Percentiles rank a stretch among this genome's conserved stretches.
phyloP scores from a whole-genome alignment of 2,113 vertebrate species.

The Ammodytes marinus region DNA sequence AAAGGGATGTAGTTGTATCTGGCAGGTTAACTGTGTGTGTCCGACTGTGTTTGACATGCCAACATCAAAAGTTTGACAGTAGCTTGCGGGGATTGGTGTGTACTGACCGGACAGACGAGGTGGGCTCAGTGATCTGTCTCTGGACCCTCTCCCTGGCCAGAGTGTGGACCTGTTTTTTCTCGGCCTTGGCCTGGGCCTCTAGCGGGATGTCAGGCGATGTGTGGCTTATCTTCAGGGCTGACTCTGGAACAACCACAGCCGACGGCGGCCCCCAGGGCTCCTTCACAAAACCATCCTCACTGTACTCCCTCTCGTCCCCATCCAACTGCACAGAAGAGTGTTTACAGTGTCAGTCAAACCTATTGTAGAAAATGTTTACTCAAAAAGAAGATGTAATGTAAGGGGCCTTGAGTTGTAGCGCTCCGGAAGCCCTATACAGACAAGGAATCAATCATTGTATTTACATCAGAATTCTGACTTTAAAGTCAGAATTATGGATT shows the following conservation, averaged over 20 bases:
- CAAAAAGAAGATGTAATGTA: too few relatives aligned
- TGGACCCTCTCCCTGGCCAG: slow-evolving; percentile 87
- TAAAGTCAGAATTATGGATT: too few relatives aligned
- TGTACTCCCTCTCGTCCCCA: slow-evolving; percentile 91
- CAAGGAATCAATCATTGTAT: too few relatives aligned
- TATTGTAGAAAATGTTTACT: too few relatives aligned
- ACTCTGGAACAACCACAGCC: slow-evolving; percentile 83
- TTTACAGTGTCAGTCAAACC: background rate
- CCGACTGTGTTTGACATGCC: slow-evolving; percentile 5
- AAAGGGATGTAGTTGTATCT: background rate
- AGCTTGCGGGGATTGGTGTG: background rate
- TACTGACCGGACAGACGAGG: slow-evolving; percentile 92
- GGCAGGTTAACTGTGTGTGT: background rate
- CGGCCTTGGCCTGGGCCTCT: slow-evolving; percentile 87
- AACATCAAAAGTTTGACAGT: slow-evolving; percentile 2
- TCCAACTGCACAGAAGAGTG: slow-evolving; percentile 84
- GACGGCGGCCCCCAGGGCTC: slow-evolving; percentile 76
- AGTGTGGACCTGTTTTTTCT: slow-evolving; percentile 89
- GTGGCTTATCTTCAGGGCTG: slow-evolving; percentile 98
- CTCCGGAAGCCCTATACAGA: too few relatives aligned
- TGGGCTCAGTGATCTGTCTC: slow-evolving; percentile 94
- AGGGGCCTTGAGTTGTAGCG: too few relatives aligned
- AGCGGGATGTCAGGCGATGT: slow-evolving; percentile 96
- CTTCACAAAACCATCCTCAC: slow-evolving; percentile 89
- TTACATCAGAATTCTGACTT: too few relatives aligned